Conservation (phyloP, 2,797 vertebrate species). For the Cephalopachus bancanus region DNA sequence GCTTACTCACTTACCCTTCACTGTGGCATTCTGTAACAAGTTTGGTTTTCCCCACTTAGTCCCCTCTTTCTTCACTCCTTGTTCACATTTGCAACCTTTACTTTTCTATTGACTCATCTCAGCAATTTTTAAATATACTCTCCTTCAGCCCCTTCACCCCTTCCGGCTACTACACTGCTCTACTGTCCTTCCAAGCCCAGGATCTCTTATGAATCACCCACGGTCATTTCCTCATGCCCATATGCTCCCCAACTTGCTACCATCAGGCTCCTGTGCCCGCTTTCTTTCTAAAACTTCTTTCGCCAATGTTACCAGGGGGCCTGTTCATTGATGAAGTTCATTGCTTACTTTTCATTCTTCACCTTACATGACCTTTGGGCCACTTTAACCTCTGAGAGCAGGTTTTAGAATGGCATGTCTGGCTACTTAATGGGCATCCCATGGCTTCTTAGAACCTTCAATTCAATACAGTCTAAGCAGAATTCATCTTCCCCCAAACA, state of each 20-base stretch:
- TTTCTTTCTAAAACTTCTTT: not conserved
- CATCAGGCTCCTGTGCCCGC: not conserved
- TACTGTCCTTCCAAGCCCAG: not conserved
- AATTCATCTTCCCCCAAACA: not conserved
- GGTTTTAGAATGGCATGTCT: not conserved
- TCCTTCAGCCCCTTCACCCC: not conserved
- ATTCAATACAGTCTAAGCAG: not conserved
- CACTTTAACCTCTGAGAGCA: not conserved
- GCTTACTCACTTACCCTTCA: not conserved
- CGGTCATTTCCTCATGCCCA: not conserved
- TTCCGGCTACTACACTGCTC: not conserved
- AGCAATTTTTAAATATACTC: not conserved
- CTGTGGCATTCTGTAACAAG: not conserved
- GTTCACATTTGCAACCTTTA: not conserved
- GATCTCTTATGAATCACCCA: not conserved
- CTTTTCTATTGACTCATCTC: not conserved
- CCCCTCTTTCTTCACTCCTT: not conserved
- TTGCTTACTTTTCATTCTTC: not conserved
- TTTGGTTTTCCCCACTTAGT: not conserved
- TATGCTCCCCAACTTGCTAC: not conserved
- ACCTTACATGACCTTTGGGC: not conserved
- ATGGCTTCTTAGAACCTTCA: conserved; percentile 8
- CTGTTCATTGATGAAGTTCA: not conserved
- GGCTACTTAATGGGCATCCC: not conserved
- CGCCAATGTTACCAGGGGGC: not conserved